Conservation (phyloP, 2,113 vertebrate genomes). For the Nyctereutes procyonoides region DNA sequence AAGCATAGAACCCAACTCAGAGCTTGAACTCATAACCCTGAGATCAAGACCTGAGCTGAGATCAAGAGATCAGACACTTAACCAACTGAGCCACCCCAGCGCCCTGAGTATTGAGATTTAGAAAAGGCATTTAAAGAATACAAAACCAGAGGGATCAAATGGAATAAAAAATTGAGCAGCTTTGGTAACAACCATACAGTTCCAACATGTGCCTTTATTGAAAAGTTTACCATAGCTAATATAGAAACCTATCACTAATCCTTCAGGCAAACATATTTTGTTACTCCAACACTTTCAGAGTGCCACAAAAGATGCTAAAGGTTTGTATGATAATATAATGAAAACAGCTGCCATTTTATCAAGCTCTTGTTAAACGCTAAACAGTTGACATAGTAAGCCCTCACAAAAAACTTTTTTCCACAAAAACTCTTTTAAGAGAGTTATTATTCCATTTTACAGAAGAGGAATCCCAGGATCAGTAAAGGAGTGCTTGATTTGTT, state of each 20-base stretch:
- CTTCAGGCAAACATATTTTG: neutral
- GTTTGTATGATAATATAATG: neutral
- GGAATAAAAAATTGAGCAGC: neutral
- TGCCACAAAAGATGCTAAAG: neutral
- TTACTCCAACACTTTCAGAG: neutral
- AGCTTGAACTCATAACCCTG: neutral
- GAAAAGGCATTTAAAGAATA: slow-evolving; percentile 32
- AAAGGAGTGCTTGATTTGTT: neutral
- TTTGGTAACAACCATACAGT: slow-evolving; percentile 4
- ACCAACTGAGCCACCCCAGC: neutral
- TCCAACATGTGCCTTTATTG: neutral
- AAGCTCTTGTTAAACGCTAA: neutral
- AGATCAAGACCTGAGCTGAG: neutral
- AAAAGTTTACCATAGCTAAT: neutral
- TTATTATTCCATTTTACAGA: neutral
- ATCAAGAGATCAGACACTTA: neutral
- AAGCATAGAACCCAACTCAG: neutral
- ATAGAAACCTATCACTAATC: neutral
- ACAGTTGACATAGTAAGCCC: neutral
- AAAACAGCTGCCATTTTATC: neutral
- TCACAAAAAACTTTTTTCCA: neutral
- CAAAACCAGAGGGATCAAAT: neutral
- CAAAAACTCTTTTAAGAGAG: neutral
- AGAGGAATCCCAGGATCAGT: neutral
- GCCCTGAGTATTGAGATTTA: neutral